Evolutionary conservation across 1,140 invertebrate genomes (phyloP).

Genomic region (Papilio xuthus): DNA sequence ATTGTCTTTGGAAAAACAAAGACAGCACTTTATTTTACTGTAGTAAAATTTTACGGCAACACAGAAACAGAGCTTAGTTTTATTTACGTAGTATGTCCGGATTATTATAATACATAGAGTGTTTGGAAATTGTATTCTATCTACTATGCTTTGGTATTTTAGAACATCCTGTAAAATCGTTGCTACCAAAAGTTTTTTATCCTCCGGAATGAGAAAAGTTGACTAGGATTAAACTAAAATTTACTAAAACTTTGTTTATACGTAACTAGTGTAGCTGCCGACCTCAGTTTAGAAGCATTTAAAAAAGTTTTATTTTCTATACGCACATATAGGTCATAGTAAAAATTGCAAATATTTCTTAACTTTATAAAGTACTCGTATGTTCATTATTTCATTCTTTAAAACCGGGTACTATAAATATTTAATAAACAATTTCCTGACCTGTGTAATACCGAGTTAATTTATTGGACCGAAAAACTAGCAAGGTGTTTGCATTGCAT

Average conservation of each 20-base stretch:
- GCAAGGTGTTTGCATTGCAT: conserved; percentile 27
- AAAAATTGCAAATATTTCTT: background rate
- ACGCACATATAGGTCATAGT: no score
- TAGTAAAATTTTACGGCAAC: no score
- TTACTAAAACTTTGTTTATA: background rate
- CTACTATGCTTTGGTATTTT: background rate
- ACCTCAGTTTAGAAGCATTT: background rate
- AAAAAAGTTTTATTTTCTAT: background rate
- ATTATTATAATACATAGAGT: no score
- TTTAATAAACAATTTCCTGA: conserved; percentile 7
- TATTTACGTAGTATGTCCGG: no score
- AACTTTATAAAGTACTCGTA: background rate
- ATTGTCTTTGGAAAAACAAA: no score
- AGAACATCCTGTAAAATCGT: background rate
- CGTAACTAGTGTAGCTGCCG: background rate
- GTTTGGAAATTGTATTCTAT: no score
- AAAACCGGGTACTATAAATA: background rate
- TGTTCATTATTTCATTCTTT: background rate
- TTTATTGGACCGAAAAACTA: conserved; percentile 11
- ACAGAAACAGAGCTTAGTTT: no score
- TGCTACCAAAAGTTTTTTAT: background rate
- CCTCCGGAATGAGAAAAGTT: background rate
- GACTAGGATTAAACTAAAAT: background rate
- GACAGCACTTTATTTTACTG: no score
- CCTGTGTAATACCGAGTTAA: background rate